phyloP scores from a whole-genome alignment of 2,888 invertebrate genomes.

The Nymphalis c-album region DNA sequence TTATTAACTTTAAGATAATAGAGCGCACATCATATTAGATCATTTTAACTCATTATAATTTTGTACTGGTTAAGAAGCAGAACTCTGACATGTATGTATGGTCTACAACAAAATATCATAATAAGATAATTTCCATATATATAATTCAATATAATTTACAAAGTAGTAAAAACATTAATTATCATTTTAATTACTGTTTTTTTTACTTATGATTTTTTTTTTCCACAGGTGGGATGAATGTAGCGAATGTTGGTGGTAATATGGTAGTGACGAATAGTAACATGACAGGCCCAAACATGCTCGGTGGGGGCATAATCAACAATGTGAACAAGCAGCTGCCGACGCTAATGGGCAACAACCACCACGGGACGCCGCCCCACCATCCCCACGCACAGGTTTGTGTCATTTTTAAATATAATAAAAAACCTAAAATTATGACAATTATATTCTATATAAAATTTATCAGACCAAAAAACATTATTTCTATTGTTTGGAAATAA shows the following conservation, averaged over 20 bases:
- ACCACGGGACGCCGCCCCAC: conserved; percentile 64
- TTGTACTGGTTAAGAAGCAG: no score
- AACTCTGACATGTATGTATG: no score
- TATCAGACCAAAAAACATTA: no score
- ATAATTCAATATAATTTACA: no score
- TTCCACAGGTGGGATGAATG: conserved; percentile 83
- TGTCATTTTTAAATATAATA: neutral
- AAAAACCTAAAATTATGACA: no score
- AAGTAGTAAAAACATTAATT: no score
- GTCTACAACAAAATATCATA: no score
- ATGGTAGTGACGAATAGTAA: conserved; percentile 92
- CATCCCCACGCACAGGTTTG: conserved; percentile 77
- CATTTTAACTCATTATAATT: no score
- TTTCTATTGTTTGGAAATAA: no score
- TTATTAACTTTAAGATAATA: neutral
- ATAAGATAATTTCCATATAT: no score
- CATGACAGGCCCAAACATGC: conserved; percentile 87
- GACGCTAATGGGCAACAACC: conserved; percentile 83
- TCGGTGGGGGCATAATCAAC: conserved; percentile 88
- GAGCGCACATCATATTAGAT: neutral
- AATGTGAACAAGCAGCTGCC: conserved; percentile 88
- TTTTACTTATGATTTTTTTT: neutral
- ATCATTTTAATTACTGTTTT: no score
- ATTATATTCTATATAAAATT: no score
- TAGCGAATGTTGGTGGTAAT: conserved; percentile 82